A percentile compares a stretch with the other conserved stretches of the same genome.
These are phyloP conservation scores for Pogonophryne albipinna DNA, from an alignment of 2,797 vertebrate species.

Conservation along the genomic window DNA sequence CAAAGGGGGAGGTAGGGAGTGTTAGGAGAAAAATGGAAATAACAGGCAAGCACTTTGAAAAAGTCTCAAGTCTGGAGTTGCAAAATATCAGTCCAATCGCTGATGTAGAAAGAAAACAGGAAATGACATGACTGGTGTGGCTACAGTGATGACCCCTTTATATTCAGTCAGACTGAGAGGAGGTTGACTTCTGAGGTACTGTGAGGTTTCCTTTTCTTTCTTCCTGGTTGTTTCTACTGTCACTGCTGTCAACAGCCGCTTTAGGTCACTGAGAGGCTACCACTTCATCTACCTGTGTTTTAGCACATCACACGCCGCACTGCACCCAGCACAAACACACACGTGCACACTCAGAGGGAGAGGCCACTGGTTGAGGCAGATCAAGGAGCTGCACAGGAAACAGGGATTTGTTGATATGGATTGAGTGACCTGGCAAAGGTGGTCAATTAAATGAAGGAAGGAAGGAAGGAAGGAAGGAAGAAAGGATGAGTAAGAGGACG, in stretches of 20 bases:
- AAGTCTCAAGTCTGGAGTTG: constrained; percentile 13
- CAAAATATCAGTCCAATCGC: constrained; percentile 45
- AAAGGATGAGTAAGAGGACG: too few relatives aligned
- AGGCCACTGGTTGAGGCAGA: constrained; percentile 27
- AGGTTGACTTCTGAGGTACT: constrained; percentile 51
- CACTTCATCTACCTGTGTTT: constrained; percentile 77
- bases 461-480: constrained; percentile 1
- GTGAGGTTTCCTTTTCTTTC: constrained; percentile 41
- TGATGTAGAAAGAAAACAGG: constrained; percentile 30
- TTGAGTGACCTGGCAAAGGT: constrained; percentile 67
- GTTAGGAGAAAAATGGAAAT: not conserved
- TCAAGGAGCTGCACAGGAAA: constrained; percentile 42
- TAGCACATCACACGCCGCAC: constrained; percentile 73
- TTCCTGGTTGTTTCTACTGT: constrained; percentile 54
- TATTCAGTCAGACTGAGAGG: constrained; percentile 40
- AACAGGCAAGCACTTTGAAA: not conserved
- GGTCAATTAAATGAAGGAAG: constrained; percentile 60
- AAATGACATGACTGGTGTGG: constrained; percentile 45
- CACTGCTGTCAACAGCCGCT: constrained; percentile 62
- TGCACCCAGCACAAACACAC: constrained; percentile 45
- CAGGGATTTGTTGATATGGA: constrained; percentile 63
- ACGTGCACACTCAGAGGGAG: constrained; percentile 12
- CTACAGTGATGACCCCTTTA: constrained; percentile 32
- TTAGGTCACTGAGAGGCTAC: constrained; percentile 76
- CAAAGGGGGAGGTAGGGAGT: not conserved